Percentiles rank a stretch among this genome's conserved stretches.
phyloP scores from a whole-genome alignment of 2,113 vertebrate genomes.

The Coregonus clupeaformis region DNA sequence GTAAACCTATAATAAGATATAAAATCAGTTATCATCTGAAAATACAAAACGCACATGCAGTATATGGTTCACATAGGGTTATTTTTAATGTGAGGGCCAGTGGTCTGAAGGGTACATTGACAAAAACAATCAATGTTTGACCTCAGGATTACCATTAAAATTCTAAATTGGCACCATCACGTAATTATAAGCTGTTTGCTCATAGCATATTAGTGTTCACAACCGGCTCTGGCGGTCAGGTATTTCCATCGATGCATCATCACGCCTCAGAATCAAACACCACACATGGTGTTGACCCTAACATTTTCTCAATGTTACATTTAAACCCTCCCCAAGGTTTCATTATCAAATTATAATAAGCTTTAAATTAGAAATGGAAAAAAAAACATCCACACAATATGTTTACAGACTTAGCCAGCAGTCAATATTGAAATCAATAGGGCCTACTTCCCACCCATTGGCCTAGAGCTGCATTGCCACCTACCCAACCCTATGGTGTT shows the following conservation, averaged over 20 bases:
- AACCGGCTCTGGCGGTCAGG: neutral
- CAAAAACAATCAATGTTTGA: conserved; percentile 47
- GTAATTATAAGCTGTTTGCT: conserved; percentile 49
- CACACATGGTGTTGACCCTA: neutral
- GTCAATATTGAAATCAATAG: neutral
- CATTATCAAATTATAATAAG: conserved; percentile 52
- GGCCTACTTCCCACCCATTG: no score
- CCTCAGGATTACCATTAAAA: conserved; percentile 54
- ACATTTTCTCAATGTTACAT: neutral
- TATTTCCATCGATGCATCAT: neutral
- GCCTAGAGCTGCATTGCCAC: no score
- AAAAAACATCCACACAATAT: neutral
- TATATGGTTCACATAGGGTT: no score
- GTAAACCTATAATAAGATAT: no score
- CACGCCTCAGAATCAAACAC: neutral
- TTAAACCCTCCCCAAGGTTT: conserved; percentile 22
- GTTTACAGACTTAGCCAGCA: neutral
- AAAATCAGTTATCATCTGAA: no score
- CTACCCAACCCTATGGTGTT: no score
- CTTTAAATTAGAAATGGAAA: conserved; percentile 22
- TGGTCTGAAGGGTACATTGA: neutral
- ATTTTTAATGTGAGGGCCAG: no score
- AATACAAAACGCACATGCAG: no score
- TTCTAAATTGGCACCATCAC: conserved; percentile 59
- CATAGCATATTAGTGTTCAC: conserved; percentile 16